Base-by-base conservation (phyloP, 2,888 invertebrate genomes). In the Lasius fuliginosus region DNA sequence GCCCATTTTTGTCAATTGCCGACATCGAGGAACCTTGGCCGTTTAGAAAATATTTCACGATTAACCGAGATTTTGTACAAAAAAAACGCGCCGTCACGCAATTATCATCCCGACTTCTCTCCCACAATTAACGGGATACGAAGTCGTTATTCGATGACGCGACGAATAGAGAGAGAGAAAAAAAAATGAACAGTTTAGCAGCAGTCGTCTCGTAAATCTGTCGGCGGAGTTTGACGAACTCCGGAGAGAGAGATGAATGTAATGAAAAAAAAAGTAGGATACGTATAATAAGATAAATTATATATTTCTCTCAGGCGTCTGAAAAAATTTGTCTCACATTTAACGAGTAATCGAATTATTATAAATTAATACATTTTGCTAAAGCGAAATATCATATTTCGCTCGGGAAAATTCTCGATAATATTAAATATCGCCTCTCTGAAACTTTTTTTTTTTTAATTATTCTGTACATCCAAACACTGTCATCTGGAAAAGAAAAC, bases 1-100 rank as follows among this genome's bases (percentile, higher is more conserved):
- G 90, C 90, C 90, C 90, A 90, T 36, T 82, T 67, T 82, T 67
- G 74, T 84, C 40, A 62, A 40, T 86, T 62, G 33, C 33, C 67
- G 53, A 60, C 23, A 23, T 64, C 74, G 65, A 12, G 33, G 68
- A 65, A 67, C 82, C 30, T 36, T 5, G 36, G 27, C 15, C 62
- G 46, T 30, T 60, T 27, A 23, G n/a, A 27, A 42, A n/a, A 71
- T 3, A 62, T 83, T 60, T 27, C 60, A 42, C 23, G 56, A 53
- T n/a, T 30, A 40, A 4, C 27, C 62, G 33, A 42, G 33, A 64
- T 71, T 67, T 67, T 40, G 18, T 62, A 33, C 15, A 53, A 30
- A 42, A 33, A 53, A 30, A 42, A 33, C 30, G 18, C 36, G n/a
- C 23, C 71, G 40, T 30, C 60, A 60, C 11, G 30, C 58, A 11